Conservation (phyloP, 2,113 vertebrate genomes). For the Suncus etruscus region DNA sequence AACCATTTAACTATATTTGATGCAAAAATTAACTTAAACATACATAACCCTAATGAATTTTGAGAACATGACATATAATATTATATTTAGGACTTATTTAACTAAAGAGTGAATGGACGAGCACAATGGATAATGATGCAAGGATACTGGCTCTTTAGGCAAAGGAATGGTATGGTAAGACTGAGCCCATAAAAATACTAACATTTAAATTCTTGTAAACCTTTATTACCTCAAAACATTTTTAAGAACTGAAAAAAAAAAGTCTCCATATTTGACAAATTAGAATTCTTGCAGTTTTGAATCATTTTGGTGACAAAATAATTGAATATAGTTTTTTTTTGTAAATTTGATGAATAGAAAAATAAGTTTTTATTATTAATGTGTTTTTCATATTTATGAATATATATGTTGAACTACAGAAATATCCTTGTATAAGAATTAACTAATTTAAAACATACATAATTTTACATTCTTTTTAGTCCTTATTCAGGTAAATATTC, state of each 20-base stretch:
- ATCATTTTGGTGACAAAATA: slow-evolving; percentile 34
- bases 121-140: no score
- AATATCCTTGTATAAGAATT: slow-evolving; percentile 47
- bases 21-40: neutral
- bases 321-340: neutral
- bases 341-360: slow-evolving; percentile 24
- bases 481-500: neutral
- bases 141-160: no score
- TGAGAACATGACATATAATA: neutral
- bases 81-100: neutral
- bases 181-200: no score
- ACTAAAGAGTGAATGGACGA: no score
- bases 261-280: neutral
- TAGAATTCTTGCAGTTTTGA: slow-evolving; percentile 3
- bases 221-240: no score
- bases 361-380: neutral
- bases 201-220: no score
- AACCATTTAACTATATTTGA: neutral
- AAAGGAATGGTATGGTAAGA: no score
- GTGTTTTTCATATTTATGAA: neutral
- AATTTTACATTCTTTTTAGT: no score
- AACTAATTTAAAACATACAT: neutral
- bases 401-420: neutral
- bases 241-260: no score
- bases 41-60: neutral